phyloP scores from a whole-genome alignment of 2,113 vertebrate genomes.

The Galbula dea region DNA sequence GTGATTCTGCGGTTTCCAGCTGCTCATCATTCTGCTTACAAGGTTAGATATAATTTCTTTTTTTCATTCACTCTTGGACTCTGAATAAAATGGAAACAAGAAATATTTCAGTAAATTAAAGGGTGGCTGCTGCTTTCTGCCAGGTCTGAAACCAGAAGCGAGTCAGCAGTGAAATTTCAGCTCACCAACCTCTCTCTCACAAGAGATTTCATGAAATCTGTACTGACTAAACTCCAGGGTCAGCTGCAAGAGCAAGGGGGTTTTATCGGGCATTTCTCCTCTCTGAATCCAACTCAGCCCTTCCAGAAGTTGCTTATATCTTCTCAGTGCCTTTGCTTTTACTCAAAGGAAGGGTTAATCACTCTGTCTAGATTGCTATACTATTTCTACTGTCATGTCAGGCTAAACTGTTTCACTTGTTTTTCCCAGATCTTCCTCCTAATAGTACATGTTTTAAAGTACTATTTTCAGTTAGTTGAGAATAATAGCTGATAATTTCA shows the following conservation, averaged over 20 bases:
- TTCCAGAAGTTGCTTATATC: background rate
- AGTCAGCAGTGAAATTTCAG: background rate
- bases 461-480: background rate
- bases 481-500: background rate
- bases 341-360: background rate
- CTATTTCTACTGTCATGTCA: background rate
- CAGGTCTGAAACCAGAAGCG: background rate
- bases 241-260: background rate
- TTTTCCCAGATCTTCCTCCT: background rate
- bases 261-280: background rate
- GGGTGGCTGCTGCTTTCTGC: background rate
- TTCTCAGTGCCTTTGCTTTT: background rate
- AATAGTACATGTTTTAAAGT: background rate
- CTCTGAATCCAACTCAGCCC: background rate
- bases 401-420: background rate
- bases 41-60: background rate
- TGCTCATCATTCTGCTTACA: background rate
- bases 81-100: background rate
- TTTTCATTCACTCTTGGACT: background rate
- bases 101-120: background rate
- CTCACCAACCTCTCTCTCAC: background rate
- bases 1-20: background rate
- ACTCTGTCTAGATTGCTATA: background rate
- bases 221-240: background rate
- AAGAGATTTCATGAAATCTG: background rate